A percentile compares a stretch with the other conserved stretches of the same genome.
Conservation (phyloP, 2,113 vertebrate species). For the Acanthochromis polyacanthus region DNA sequence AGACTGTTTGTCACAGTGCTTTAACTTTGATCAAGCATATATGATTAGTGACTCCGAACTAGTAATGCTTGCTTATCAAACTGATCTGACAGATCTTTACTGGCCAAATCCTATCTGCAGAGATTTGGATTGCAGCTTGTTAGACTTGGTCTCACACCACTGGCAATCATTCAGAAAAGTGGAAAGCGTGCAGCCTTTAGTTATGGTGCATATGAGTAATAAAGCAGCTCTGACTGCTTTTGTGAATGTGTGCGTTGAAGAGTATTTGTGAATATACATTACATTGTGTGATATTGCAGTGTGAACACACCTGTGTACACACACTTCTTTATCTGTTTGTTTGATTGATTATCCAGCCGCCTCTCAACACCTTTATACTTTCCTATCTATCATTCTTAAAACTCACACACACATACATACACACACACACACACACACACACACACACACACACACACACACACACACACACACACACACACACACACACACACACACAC, state of each 20-base stretch:
- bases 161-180: constrained; percentile 28
- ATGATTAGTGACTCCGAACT: constrained; percentile 5
- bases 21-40: neutral
- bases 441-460: constrained; percentile 19
- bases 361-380: constrained; percentile 54
- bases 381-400: constrained; percentile 47
- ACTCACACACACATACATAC: no score
- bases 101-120: neutral
- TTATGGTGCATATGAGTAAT: constrained; percentile 1
- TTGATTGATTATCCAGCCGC: constrained; percentile 68
- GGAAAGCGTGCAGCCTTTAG: constrained; percentile 26
- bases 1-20: neutral
- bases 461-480: constrained; percentile 3
- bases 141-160: constrained; percentile 18
- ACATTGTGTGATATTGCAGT: constrained; percentile 22
- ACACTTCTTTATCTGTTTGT: constrained; percentile 69
- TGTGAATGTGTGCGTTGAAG: neutral
- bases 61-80: constrained; percentile 3
- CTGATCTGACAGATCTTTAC: constrained; percentile 3
- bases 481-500: constrained; percentile 16
- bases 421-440: constrained; percentile 9
- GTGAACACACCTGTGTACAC: constrained; percentile 59
- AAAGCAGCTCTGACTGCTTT: constrained; percentile 13
- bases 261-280: constrained; percentile 43
- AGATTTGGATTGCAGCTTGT: constrained; percentile 28